Percentiles rank a stretch among this genome's conserved stretches.
These are phyloP conservation scores for Procambarus clarkii DNA, from an alignment of 1,140 invertebrate species.

Conservation along the genomic window DNA sequence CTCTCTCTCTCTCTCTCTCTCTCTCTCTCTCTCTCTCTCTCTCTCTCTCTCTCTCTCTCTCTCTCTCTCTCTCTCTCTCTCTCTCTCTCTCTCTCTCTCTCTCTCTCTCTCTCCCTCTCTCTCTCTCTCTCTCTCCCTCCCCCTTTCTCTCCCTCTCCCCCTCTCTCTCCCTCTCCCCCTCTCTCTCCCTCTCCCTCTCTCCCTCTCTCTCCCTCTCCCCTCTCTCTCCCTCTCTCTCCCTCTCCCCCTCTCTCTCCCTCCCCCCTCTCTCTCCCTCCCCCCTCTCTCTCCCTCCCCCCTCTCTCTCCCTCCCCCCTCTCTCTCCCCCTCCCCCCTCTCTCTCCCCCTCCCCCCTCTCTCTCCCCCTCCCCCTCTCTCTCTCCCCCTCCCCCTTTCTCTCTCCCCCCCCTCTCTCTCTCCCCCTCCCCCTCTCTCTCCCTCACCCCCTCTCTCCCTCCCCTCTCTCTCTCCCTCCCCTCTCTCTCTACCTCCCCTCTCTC, in stretches of 20 bases:
- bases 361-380: too few relatives aligned
- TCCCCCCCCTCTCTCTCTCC: too few relatives aligned
- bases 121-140: conserved; percentile 8
- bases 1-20: conserved; percentile 1
- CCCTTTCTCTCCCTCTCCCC: background rate
- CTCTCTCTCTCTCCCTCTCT: too few relatives aligned
- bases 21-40: conserved; percentile 9
- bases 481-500: too few relatives aligned
- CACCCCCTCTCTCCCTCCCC: too few relatives aligned
- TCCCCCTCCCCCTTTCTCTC: too few relatives aligned
- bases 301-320: too few relatives aligned
- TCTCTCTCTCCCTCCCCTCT: too few relatives aligned
- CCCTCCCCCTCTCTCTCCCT: too few relatives aligned
- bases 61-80: too few relatives aligned
- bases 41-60: conserved; percentile 9
- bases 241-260: background rate
- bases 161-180: background rate
- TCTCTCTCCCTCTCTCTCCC: background rate
- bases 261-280: background rate
- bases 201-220: background rate
- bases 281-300: background rate
- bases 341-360: background rate
- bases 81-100: conserved; percentile 9
- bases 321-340: background rate
- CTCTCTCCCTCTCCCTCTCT: background rate